A percentile compares a stretch with the other conserved stretches of the same genome.
These are phyloP conservation scores for Epizoanthus stellaris DNA, from an alignment of 92 coral and sea anemone genomes.

Conservation along the genomic window DNA sequence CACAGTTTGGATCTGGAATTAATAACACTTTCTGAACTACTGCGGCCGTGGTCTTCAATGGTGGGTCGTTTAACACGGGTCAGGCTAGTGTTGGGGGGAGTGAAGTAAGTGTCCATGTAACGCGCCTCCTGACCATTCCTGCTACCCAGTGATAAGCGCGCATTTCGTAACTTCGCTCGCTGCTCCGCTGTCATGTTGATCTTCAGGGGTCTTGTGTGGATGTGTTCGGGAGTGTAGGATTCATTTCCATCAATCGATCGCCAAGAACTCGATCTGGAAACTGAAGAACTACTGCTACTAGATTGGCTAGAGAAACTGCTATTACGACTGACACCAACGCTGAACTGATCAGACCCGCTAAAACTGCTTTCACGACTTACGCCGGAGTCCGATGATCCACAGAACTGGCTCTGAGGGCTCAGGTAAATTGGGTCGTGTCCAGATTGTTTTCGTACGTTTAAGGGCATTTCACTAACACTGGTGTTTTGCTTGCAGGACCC, in stretches of 20 bases:
- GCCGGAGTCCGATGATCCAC: conserved; percentile 29
- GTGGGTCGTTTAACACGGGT: conserved; percentile 40
- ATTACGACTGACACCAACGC: conserved; percentile 78
- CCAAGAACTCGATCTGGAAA: conserved; percentile 65
- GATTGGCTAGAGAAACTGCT: conserved; percentile 88
- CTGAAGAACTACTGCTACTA: conserved; percentile 50
- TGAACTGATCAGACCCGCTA: conserved; percentile 66
- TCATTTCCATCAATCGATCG: conserved; percentile 53
- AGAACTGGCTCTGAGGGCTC: background rate
- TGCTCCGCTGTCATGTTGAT: conserved; percentile 49
- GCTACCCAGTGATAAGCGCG: conserved; percentile 46
- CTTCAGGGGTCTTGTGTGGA: conserved; percentile 6
- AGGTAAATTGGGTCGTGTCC: conserved; percentile 3
- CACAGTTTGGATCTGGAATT: conserved; percentile 34
- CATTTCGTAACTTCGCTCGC: conserved; percentile 50
- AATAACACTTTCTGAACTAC: conserved; percentile 55
- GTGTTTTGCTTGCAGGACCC: background rate
- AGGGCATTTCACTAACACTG: background rate
- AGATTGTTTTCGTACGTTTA: conserved; percentile 13
- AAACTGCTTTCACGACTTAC: conserved; percentile 79
- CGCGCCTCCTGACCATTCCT: background rate
- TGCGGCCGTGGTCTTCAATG: conserved; percentile 58
- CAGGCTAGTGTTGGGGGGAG: conserved; percentile 5
- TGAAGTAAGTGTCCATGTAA: background rate
- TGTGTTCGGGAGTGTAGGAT: background rate